Evolutionary conservation across 2,113 vertebrate genomes (phyloP).

Genomic region (Pterocles burchelli): DNA sequence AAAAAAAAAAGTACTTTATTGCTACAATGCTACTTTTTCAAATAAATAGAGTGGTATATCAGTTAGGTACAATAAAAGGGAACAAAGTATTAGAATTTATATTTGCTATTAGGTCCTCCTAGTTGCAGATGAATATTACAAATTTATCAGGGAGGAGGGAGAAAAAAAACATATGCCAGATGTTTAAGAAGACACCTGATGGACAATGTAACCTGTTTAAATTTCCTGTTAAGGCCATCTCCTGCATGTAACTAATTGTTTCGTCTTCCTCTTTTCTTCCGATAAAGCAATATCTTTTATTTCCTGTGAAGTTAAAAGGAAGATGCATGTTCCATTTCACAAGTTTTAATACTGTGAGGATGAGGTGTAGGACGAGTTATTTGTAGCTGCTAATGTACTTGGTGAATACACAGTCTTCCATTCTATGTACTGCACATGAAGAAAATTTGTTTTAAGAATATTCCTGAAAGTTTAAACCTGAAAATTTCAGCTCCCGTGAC

Average conservation of each 20-base stretch:
- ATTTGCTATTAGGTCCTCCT: neutral
- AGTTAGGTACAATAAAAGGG: neutral
- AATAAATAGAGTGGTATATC: neutral
- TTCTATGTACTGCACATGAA: neutral
- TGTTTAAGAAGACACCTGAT: neutral
- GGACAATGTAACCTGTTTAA: neutral
- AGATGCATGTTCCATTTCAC: neutral
- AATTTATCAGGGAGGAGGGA: neutral
- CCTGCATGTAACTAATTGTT: neutral
- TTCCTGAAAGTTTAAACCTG: neutral
- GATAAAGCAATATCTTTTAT: neutral
- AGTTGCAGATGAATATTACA: neutral
- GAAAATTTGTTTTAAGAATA: neutral
- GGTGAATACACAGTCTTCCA: neutral
- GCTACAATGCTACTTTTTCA: neutral
- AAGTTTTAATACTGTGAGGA: neutral
- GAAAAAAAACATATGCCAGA: neutral
- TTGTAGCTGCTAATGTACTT: neutral
- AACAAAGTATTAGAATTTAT: neutral
- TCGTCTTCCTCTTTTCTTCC: neutral
- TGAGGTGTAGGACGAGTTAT: neutral
- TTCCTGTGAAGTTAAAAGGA: neutral
- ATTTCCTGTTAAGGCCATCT: neutral
- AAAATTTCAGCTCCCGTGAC: neutral
- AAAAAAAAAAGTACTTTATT: constrained; percentile 32